Conservation (phyloP, 2,888 invertebrate species). For the Epinotia nisella region DNA sequence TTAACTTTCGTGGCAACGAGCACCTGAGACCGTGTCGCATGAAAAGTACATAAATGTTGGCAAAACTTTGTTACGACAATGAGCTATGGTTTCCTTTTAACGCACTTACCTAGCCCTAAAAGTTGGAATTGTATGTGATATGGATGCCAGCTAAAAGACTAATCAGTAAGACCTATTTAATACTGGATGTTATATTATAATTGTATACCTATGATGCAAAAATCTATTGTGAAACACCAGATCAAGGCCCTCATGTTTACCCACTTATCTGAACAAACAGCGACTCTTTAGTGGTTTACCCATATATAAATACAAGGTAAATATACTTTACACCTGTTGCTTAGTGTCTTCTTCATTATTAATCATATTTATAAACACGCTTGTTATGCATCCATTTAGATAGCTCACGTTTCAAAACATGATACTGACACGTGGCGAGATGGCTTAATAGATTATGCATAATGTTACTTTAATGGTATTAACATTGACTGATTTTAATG, state of each 20-base stretch:
- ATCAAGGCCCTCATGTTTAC: constrained; percentile 8
- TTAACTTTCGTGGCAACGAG: constrained; percentile 14
- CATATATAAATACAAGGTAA: constrained; percentile 9
- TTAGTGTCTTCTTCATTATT: constrained; percentile 25
- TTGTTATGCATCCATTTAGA: constrained; percentile 28
- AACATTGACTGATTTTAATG: constrained; percentile 18
- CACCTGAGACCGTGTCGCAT: background rate
- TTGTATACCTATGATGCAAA: background rate
- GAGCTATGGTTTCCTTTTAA: background rate
- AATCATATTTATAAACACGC: constrained; percentile 36
- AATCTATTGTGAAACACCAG: constrained; percentile 11
- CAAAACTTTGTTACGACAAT: background rate
- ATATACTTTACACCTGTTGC: constrained; percentile 28
- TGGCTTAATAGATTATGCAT: constrained; percentile 30
- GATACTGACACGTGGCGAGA: constrained; percentile 34
- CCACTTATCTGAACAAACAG: constrained; percentile 24
- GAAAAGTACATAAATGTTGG: background rate
- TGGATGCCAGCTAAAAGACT: background rate
- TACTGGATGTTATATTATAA: background rate
- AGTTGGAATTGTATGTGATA: background rate
- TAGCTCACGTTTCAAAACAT: constrained; percentile 39
- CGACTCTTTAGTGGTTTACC: constrained; percentile 8
- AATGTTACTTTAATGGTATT: constrained; percentile 33
- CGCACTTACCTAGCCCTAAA: background rate
- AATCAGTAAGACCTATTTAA: background rate